Conservation (phyloP, 2,888 invertebrate species). For the Pemphredon lugubris region DNA sequence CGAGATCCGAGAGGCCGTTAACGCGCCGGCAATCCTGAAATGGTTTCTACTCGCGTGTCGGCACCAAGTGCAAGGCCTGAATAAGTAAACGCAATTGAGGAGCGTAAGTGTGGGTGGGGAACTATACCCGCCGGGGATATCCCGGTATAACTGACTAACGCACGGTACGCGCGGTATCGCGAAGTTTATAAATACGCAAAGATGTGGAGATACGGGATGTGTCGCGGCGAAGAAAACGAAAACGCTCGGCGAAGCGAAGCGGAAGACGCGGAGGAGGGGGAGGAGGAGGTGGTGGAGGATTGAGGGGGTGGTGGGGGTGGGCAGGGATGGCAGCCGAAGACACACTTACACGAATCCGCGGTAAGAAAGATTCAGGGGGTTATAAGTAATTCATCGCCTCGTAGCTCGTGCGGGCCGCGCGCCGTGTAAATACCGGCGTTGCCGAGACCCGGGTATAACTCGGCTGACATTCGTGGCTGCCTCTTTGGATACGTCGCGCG, state of each 20-base stretch:
- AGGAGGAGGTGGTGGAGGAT: background rate
- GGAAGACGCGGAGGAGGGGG: background rate
- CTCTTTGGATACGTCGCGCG: conserved; percentile 29
- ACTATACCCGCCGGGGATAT: background rate
- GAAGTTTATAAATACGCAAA: conserved; percentile 61
- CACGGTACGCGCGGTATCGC: conserved; percentile 28
- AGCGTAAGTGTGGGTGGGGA: conserved; percentile 19
- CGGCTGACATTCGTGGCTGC: conserved; percentile 13
- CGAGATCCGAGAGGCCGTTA: too few relatives aligned
- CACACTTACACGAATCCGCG: conserved; percentile 30
- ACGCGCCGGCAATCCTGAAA: too few relatives aligned
- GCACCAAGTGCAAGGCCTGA: conserved; percentile 44
- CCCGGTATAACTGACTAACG: conserved; percentile 34
- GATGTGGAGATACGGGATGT: conserved; percentile 32
- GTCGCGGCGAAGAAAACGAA: conserved; percentile 21
- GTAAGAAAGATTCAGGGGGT: conserved; percentile 45
- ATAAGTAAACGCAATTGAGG: conserved; percentile 53
- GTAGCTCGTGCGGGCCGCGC: conserved; percentile 41
- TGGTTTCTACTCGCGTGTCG: conserved; percentile 6
- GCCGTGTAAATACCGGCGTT: conserved; percentile 58
- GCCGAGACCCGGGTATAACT: conserved; percentile 44
- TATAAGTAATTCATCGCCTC: conserved; percentile 68
- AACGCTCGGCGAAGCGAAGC: background rate
- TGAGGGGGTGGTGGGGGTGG: background rate
- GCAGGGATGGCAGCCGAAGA: conserved; percentile 19